Evolutionary conservation across 2,113 vertebrate species (phyloP).

Genomic region (Nyctibius bracteatus): DNA sequence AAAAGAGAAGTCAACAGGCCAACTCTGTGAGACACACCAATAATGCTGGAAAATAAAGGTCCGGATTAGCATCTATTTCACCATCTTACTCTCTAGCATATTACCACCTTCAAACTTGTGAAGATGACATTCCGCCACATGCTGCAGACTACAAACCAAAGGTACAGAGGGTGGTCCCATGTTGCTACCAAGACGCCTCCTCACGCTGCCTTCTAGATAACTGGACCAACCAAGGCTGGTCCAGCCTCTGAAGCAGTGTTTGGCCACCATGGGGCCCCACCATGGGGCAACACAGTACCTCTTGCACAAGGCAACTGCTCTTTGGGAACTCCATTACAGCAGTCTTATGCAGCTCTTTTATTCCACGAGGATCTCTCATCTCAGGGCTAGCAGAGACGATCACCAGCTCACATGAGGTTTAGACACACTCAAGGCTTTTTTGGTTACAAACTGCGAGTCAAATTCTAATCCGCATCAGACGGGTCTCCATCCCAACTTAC

Average conservation of each 20-base stretch:
- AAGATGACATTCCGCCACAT: rapidly evolving
- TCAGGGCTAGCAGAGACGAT: background rate
- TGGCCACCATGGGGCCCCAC: background rate
- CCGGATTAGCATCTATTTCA: background rate
- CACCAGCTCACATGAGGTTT: background rate
- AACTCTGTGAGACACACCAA: background rate
- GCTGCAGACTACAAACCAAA: background rate
- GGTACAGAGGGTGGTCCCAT: background rate
- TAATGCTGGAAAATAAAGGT: background rate
- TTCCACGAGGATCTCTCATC: background rate
- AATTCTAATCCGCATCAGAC: background rate
- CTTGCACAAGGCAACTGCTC: background rate
- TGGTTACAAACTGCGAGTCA: background rate
- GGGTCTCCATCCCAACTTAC: background rate
- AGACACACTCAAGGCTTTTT: background rate
- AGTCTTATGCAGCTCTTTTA: background rate
- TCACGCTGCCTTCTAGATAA: background rate
- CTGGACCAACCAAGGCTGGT: background rate
- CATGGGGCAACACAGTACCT: background rate
- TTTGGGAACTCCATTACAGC: background rate
- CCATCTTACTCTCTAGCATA: background rate
- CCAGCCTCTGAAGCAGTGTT: background rate
- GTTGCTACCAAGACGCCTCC: background rate
- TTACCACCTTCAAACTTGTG: background rate
- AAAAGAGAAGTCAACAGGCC: background rate